Base-by-base conservation (phyloP, 1,140 invertebrate species). In the Capitella teleta region DNA sequence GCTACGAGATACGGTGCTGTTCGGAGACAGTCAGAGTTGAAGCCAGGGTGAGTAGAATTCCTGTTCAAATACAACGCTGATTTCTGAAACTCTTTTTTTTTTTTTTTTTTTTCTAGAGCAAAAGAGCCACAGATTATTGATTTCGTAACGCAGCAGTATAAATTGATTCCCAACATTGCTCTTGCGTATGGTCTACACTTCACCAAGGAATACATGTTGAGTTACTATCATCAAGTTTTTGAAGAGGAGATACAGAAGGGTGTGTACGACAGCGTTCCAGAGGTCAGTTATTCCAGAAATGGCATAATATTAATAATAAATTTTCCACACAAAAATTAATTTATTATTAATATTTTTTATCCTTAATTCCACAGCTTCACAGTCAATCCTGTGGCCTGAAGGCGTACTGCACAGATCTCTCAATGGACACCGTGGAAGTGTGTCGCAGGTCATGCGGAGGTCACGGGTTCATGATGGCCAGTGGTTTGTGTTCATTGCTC, bases 141-240 rank as follows among this genome's bases (percentile, higher is more conserved):
- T 61, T 95, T 90, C 63, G 79, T 87, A 52, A 92, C 90, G 0
- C 92, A 96, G 65, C 90, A 94, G 67, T 82, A 88, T 58, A 92
- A 92, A 69, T 56, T 96, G 6, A 84, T 95, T 52, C 85, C 88
- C 0, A 74, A 81, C 53, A 77, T 95, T 21, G 82, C 88, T 3
- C 76, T 83, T 1, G 79, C 79, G 38, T 83, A 90, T 64, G 86
- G 85, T 0, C 82, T 87, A 53, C 76, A 77, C 54, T 77, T 77
- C 34, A 79, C 84, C 53, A 77, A 81, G 34, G 83, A 86, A 1
- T 77, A 77, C 37, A 81, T 82, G 8, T 51, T 64, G 23, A 87
- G 84, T 81, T 77, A 84, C 38, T 80, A 86, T 70, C 93, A 92
- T 66, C 84, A 85, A 57, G 79, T 79, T 53, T 82, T 90, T 3